Percentiles rank a stretch among this genome's conserved stretches.
These are phyloP conservation scores for Brachypalpus laphriformis DNA, from an alignment of 2,888 invertebrate genomes.

Conservation along the genomic window DNA sequence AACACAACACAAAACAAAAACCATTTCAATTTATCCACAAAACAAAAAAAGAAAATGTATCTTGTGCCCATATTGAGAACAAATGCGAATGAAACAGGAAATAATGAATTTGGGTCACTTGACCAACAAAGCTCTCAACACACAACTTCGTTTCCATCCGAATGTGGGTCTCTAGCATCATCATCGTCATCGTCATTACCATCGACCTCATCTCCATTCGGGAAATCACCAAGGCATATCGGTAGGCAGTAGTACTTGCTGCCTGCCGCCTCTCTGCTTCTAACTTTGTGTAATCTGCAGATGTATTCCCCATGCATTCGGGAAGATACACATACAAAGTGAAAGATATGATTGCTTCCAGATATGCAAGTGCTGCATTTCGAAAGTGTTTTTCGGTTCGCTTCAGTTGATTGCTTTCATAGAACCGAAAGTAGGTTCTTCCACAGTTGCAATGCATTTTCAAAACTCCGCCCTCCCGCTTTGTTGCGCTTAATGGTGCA, in stretches of 20 bases:
- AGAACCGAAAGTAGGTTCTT: slow-evolving; percentile 3
- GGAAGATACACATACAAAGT: slow-evolving; percentile 2
- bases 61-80: slow-evolving; percentile 25
- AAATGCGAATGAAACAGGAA: slow-evolving; percentile 60
- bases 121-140: slow-evolving; percentile 53
- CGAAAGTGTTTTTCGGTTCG: slow-evolving; percentile 57
- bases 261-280: background rate
- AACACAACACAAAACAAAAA: background rate
- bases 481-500: slow-evolving; percentile 23
- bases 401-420: slow-evolving; percentile 36
- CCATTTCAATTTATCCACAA: slow-evolving; percentile 15
- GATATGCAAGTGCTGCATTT: slow-evolving; percentile 49
- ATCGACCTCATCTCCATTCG: slow-evolving; percentile 19
- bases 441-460: background rate
- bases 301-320: slow-evolving; percentile 7
- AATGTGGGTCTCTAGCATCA: slow-evolving; percentile 57
- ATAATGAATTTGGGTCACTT: slow-evolving; percentile 64
- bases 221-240: slow-evolving; percentile 61
- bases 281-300: slow-evolving; percentile 26
- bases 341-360: slow-evolving; percentile 30
- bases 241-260: slow-evolving; percentile 7
- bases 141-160: slow-evolving; percentile 31
- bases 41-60: slow-evolving; percentile 5
- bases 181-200: slow-evolving; percentile 11
- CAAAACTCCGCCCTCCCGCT: background rate